Base-by-base conservation (phyloP, 2,113 vertebrate genomes). In the Microcebus ravelobensis region DNA sequence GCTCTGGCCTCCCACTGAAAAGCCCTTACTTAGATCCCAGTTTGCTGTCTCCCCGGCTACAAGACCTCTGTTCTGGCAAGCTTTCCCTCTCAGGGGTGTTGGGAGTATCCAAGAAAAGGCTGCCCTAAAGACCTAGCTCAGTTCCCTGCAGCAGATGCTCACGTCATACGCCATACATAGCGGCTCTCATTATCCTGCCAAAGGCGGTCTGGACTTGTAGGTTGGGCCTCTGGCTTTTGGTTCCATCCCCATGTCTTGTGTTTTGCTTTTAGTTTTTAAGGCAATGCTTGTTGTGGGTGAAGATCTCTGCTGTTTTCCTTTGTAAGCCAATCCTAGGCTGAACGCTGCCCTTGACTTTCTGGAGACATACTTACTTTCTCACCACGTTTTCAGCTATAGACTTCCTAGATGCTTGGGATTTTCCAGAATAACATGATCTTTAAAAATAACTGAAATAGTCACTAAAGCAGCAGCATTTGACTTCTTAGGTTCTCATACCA, bases 191-290 rank as follows among this genome's bases (percentile, higher is more conserved):
- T 68, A 21, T 27, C n/a, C 3, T 50, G 18, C 63, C 63, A 39
- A 90, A 80, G 65, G 14, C 1, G 15, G 23, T 57, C 31, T 65
- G 34, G 34, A n/a, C 45, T 70, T 83, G 5, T 7, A 70, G 50
- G 13, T 10, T 71, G 55, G 81, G 29, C 18, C 55, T 79, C 23
- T 84, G 36, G 36, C 11, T 45, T 83, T 73, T 34, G 9, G 36
- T n/a, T 85, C 27, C 36, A 57, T 4, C 31, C 36, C 57, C 79
- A 21, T 34, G 21, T 65, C 50, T 71, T 50, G 13, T 23, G 79
- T 80, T 76, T 85, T 82, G 21, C 5, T 80, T 88, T 76, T 90
- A 36, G 20, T 39, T 71, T 86, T 77, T 70, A 91, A 91, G 77
- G 4, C 1, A 27, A 0, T 42, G 7, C 27, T 61, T 67, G 15